Conservation (phyloP, 2,888 invertebrate genomes). For the Cataglyphis albicans region DNA sequence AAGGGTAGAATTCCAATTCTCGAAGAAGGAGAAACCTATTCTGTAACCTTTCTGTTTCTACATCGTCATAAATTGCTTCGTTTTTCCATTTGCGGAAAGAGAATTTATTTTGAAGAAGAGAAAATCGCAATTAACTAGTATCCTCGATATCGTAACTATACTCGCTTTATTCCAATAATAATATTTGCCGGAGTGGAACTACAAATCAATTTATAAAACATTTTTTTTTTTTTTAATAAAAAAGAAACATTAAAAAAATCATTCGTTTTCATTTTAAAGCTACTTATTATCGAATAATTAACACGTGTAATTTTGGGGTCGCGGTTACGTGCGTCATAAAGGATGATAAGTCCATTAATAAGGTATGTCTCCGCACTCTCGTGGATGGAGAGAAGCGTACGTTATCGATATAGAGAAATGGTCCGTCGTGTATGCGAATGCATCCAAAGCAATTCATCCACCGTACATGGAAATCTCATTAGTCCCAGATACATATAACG, state of each 20-base stretch:
- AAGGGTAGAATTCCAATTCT: slow-evolving; percentile 53
- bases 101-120: background rate
- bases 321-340: background rate
- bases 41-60: slow-evolving; percentile 57
- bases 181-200: background rate
- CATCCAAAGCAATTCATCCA: slow-evolving; percentile 75
- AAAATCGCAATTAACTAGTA: slow-evolving; percentile 11
- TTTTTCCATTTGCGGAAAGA: background rate
- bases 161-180: background rate
- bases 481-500: slow-evolving; percentile 74
- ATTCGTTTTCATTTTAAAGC: background rate
- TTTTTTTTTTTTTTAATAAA: background rate
- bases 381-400: slow-evolving; percentile 30
- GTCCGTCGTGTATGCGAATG: slow-evolving; percentile 59
- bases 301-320: slow-evolving; percentile 13
- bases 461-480: slow-evolving; percentile 80
- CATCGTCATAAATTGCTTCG: slow-evolving; percentile 4
- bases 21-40: slow-evolving; percentile 46
- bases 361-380: slow-evolving; percentile 35
- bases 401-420: slow-evolving; percentile 56
- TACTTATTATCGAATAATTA: slow-evolving; percentile 20
- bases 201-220: background rate
- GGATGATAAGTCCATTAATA: slow-evolving; percentile 53
- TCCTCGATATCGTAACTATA: slow-evolving; percentile 17
- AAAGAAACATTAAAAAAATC: background rate